Conservation (phyloP, 2,888 invertebrate genomes). For the Isoperla grammatica region DNA sequence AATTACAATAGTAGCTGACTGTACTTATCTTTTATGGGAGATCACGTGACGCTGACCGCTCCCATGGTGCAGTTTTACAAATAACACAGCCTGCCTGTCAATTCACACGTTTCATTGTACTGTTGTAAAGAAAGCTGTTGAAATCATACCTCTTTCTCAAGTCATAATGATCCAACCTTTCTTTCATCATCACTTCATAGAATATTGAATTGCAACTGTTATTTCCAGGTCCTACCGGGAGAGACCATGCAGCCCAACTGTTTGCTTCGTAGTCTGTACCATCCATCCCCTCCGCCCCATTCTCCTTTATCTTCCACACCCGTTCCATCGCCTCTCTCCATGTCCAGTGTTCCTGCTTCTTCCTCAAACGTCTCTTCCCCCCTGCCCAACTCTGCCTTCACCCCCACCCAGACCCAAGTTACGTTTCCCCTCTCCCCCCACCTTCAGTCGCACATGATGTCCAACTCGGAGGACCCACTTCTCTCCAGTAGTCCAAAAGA, state of each 20-base stretch:
- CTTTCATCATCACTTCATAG: no score
- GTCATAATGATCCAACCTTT: no score
- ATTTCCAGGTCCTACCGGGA: slow-evolving; percentile 47
- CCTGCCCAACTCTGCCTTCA: slow-evolving; percentile 42
- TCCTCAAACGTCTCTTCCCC: slow-evolving; percentile 40
- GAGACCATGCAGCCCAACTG: slow-evolving; percentile 22
- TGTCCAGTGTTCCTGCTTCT: slow-evolving; percentile 40
- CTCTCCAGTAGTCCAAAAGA: slow-evolving; percentile 79
- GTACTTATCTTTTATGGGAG: no score
- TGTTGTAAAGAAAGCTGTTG: no score
- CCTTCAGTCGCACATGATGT: slow-evolving; percentile 76
- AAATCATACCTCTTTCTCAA: no score
- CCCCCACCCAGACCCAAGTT: slow-evolving; percentile 41
- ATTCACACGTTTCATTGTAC: no score
- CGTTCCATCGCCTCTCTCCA: slow-evolving; percentile 47
- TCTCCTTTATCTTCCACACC: slow-evolving; percentile 52
- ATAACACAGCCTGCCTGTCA: no score
- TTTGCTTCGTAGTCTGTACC: slow-evolving; percentile 38
- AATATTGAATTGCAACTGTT: no score
- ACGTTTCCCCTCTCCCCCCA: slow-evolving; percentile 44
- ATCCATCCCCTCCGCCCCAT: slow-evolving; percentile 34
- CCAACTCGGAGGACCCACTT: slow-evolving; percentile 80
- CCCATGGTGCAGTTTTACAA: no score
- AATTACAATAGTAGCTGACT: no score
- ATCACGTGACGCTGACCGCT: no score